A percentile compares a stretch with the other conserved stretches of the same genome.
Evolutionary conservation across 2,113 vertebrate genomes (phyloP).

Genomic region (Trematomus loennbergii): DNA sequence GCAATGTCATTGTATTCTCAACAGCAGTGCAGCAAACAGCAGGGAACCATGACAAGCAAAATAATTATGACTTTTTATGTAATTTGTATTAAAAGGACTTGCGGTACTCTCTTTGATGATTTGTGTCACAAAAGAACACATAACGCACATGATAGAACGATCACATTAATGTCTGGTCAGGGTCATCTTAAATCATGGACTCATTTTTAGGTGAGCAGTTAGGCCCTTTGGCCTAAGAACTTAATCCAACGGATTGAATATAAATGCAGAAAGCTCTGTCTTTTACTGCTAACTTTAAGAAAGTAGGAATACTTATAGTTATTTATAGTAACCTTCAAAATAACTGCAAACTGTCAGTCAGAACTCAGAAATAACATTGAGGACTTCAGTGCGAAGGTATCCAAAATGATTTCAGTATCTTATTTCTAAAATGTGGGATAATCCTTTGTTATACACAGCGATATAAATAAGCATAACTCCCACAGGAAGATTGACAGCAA

Average conservation of each 20-base stretch:
- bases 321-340: conserved; percentile 3
- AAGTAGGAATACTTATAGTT: background rate
- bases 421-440: conserved; percentile 43
- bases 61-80: background rate
- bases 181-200: background rate
- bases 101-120: background rate
- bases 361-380: conserved; percentile 7
- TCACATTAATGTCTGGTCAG: background rate
- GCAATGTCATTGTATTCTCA: background rate
- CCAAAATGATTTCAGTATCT: conserved; percentile 26
- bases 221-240: background rate
- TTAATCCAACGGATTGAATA: background rate
- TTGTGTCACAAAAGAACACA: background rate
- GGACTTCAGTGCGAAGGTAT: conserved; percentile 13
- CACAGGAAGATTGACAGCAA: conserved; percentile 43
- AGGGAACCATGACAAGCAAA: background rate
- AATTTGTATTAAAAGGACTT: background rate
- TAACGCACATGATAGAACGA: background rate
- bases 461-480: conserved; percentile 49
- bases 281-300: background rate
- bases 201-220: background rate
- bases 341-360: background rate
- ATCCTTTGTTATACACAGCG: conserved; percentile 51
- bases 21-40: conserved; percentile 1
- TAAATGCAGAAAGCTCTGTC: background rate